phyloP scores from a whole-genome alignment of 2,888 invertebrate species.

The Protula sp. region DNA sequence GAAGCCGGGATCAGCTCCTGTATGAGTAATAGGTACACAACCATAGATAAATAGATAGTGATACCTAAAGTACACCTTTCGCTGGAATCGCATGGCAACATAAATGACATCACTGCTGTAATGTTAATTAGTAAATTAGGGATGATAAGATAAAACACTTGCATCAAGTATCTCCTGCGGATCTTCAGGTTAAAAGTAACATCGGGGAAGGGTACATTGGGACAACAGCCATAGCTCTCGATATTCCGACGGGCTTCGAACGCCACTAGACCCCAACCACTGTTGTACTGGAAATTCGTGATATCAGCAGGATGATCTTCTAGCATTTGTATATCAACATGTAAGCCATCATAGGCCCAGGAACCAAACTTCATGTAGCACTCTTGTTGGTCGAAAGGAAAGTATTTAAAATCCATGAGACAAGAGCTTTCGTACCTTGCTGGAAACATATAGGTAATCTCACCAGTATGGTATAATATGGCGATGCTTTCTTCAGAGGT shows the following conservation, averaged over 20 bases:
- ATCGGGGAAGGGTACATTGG: background rate
- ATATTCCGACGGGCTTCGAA: background rate
- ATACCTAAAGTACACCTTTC: background rate
- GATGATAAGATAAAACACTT: background rate
- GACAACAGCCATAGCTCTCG: background rate
- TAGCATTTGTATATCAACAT: background rate
- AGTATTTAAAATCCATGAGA: background rate
- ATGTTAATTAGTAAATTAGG: background rate
- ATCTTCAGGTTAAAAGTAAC: background rate
- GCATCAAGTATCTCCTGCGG: background rate
- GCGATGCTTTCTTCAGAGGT: background rate
- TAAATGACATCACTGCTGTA: background rate
- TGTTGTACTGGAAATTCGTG: background rate
- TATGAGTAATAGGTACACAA: background rate
- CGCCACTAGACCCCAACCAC: background rate
- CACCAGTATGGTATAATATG: background rate
- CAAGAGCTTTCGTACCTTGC: background rate
- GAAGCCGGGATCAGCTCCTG: background rate
- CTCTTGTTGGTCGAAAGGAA: background rate
- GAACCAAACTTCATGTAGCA: background rate
- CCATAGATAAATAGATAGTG: background rate
- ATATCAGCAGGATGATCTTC: background rate
- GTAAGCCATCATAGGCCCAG: background rate
- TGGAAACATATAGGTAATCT: background rate
- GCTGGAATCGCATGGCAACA: background rate